Percentiles rank a stretch among this genome's conserved stretches.
These are phyloP conservation scores for Spilarctia lutea DNA, from an alignment of 2,888 invertebrate species.

Conservation along the genomic window DNA sequence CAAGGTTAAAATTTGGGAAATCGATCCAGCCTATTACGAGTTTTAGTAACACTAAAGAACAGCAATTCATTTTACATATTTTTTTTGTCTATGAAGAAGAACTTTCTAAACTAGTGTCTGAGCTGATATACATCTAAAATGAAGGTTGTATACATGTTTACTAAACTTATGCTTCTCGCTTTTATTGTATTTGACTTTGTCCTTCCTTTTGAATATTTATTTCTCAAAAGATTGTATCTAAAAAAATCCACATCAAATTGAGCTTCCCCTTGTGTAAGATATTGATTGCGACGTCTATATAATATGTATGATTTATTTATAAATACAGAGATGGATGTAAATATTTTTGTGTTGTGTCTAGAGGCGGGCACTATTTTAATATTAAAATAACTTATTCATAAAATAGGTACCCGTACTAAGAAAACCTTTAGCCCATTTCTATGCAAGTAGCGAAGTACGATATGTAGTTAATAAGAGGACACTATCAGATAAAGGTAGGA, in stretches of 20 bases:
- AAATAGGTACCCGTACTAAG: no score
- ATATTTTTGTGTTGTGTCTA: not conserved
- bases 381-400: no score
- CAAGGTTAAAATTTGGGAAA: no score
- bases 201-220: not conserved
- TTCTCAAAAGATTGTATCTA: not conserved
- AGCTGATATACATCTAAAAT: not conserved
- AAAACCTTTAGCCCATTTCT: no score
- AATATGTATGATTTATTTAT: not conserved
- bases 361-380: not conserved
- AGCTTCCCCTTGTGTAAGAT: not conserved
- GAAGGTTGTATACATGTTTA: not conserved
- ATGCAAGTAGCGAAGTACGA: no score
- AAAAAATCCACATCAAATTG: not conserved
- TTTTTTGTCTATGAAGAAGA: no score
- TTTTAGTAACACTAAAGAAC: no score
- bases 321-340: not conserved
- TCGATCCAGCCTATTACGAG: no score
- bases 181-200: not conserved
- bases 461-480: no score
- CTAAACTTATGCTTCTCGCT: not conserved
- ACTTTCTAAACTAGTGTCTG: not conserved
- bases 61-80: no score
- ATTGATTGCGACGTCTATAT: not conserved
- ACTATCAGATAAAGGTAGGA: no score